Conservation (phyloP, 1,140 invertebrate species). For the Metopolophium dirhodum region DNA sequence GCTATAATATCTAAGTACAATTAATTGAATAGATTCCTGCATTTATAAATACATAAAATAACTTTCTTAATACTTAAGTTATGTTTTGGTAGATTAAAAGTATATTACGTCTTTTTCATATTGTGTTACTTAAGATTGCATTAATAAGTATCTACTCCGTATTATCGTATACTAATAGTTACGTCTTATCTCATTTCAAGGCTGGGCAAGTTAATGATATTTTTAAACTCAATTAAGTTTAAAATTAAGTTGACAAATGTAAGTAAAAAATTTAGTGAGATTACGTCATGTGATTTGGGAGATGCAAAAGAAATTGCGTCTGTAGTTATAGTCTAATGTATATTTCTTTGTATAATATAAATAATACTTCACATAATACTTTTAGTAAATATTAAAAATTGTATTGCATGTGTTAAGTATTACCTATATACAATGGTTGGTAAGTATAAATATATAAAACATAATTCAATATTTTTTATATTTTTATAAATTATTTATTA, state of each 20-base stretch:
- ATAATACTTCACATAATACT: not conserved
- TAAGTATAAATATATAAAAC: not conserved
- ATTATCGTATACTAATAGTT: too few species aligned
- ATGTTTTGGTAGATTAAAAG: not conserved
- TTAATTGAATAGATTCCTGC: not conserved
- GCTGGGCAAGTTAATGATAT: too few species aligned
- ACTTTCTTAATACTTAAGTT: not conserved
- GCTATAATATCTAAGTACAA: not conserved
- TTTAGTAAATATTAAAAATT: not conserved
- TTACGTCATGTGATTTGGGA: too few species aligned
- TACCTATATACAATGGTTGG: not conserved
- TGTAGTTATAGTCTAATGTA: not conserved
- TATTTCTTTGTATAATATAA: not conserved
- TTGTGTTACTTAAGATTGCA: too few species aligned
- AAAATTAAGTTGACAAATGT: too few species aligned
- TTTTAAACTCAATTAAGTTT: too few species aligned
- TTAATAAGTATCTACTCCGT: too few species aligned
- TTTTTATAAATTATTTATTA: not conserved
- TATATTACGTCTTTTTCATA: not conserved
- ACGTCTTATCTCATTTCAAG: too few species aligned
- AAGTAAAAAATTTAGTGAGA: too few species aligned
- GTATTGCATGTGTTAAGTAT: not conserved
- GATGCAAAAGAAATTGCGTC: too few species aligned
- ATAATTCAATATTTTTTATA: not conserved
- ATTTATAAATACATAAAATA: not conserved